These are phyloP conservation scores for Aricia artaxerxes DNA, from an alignment of 2,888 invertebrate species.

Conservation along the genomic window DNA sequence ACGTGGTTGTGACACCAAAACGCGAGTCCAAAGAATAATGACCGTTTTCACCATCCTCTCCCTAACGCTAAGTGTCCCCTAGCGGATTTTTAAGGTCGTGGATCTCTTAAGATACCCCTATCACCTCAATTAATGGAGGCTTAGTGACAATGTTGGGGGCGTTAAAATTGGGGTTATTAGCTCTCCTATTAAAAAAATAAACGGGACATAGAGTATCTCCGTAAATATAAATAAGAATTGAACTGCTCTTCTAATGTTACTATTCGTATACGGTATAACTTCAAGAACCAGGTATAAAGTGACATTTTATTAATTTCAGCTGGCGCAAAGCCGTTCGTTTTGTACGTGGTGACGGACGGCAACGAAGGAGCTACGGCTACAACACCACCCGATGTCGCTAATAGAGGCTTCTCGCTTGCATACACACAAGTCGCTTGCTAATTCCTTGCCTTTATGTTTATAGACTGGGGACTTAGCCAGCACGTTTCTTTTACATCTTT, in stretches of 20 bases:
- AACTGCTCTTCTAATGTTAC: too few relatives aligned
- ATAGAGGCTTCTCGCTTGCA: conserved; percentile 86
- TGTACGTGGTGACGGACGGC: conserved; percentile 85
- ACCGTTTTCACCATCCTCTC: neutral
- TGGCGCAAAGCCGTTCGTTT: conserved; percentile 84
- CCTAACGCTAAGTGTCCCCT: too few relatives aligned
- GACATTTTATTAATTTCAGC: conserved; percentile 65
- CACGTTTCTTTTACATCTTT: neutral
- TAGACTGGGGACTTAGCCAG: neutral
- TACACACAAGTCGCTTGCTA: conserved; percentile 85
- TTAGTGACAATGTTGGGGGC: too few relatives aligned
- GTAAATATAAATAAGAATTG: too few relatives aligned
- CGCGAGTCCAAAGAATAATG: neutral
- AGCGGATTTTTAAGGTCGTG: too few relatives aligned
- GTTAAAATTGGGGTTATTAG: too few relatives aligned
- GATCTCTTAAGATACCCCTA: too few relatives aligned
- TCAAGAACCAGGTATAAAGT: neutral
- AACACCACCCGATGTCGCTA: conserved; percentile 82
- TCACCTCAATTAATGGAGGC: too few relatives aligned
- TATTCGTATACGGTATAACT: neutral
- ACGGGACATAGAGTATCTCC: too few relatives aligned
- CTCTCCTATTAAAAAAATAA: too few relatives aligned
- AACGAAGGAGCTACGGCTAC: conserved; percentile 75
- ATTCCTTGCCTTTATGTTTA: neutral
- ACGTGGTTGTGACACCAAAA: neutral